These are phyloP conservation scores for Polypterus bichir DNA, from an alignment of 2,113 vertebrate species.

Conservation along the genomic window DNA sequence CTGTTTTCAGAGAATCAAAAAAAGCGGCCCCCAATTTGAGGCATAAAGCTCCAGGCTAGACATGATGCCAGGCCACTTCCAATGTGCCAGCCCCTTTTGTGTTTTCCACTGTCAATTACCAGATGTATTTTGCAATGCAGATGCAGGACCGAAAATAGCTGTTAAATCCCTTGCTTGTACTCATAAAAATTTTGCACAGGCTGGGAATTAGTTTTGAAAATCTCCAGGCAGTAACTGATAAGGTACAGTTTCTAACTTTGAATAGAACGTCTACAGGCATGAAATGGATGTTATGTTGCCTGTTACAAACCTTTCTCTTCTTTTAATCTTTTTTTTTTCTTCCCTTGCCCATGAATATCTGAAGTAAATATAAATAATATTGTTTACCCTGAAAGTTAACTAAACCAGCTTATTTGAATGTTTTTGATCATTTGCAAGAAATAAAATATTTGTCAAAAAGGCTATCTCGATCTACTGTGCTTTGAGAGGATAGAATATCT, in stretches of 20 bases:
- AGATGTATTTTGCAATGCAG: conserved; percentile 33
- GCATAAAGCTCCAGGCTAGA: conserved; percentile 14
- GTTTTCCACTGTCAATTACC: conserved; percentile 26
- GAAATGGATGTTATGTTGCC: conserved; percentile 22
- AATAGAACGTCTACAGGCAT: conserved; percentile 38
- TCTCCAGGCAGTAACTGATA: conserved; percentile 36
- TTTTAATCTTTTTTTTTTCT: background rate
- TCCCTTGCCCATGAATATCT: background rate
- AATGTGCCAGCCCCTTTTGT: conserved; percentile 21
- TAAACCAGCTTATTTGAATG: background rate
- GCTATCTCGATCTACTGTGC: too few species aligned
- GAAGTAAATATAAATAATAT: background rate
- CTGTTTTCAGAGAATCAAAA: background rate
- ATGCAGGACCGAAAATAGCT: conserved; percentile 26
- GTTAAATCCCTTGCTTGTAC: conserved; percentile 30
- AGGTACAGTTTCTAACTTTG: conserved; percentile 28
- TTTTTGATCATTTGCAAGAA: too few species aligned
- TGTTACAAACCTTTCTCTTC: conserved; percentile 17
- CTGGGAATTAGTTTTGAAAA: conserved; percentile 34
- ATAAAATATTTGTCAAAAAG: too few species aligned
- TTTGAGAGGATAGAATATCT: too few species aligned
- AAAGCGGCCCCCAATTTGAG: conserved; percentile 16
- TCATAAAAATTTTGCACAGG: conserved; percentile 20
- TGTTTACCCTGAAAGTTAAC: background rate
- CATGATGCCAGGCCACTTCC: conserved; percentile 11